Evolutionary conservation across 1,140 invertebrate species (phyloP).

Genomic region (Drosophila bocqueti): DNA sequence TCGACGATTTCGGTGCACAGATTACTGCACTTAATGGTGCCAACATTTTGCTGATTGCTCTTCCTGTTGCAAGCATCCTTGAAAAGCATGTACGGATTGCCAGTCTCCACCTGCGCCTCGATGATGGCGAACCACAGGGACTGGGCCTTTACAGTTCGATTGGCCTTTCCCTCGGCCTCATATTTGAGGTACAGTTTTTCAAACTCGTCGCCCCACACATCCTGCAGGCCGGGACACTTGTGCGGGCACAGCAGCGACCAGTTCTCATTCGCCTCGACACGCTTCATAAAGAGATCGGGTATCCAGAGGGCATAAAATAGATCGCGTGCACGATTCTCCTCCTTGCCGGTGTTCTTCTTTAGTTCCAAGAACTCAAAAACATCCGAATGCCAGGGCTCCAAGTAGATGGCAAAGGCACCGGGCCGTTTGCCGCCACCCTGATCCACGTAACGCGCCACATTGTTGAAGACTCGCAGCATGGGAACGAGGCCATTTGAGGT

Average conservation of each 20-base stretch:
- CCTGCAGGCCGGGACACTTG: slow-evolving; percentile 95
- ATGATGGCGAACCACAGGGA: slow-evolving; percentile 97
- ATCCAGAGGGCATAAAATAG: slow-evolving; percentile 99
- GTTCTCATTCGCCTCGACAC: slow-evolving; percentile 93
- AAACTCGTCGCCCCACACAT: slow-evolving; percentile 98
- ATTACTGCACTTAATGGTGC: slow-evolving; percentile 99
- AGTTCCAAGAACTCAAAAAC: slow-evolving; percentile 98
- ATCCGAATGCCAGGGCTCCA: slow-evolving; percentile 99
- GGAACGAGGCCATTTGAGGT: slow-evolving; percentile 98
- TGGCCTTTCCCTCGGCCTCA: slow-evolving; percentile 92
- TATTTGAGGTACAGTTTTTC: slow-evolving; percentile 95
- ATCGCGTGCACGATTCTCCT: slow-evolving; percentile 96
- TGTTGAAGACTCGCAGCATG: slow-evolving; percentile 98
- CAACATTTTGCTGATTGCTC: slow-evolving; percentile 99
- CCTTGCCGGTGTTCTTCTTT: slow-evolving; percentile 97
- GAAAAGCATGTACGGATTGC: slow-evolving; percentile 99
- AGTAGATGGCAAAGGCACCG: slow-evolving; percentile 99
- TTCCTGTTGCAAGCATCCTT: slow-evolving; percentile 99
- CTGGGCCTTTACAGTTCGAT: slow-evolving; percentile 93
- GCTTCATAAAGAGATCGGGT: slow-evolving; percentile 99
- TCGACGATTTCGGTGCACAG: slow-evolving; percentile 99
- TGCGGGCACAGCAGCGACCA: slow-evolving; percentile 99
- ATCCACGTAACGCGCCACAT: slow-evolving; percentile 98
- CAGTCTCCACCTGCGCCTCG: slow-evolving; percentile 98
- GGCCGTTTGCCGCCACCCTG: slow-evolving; percentile 99